A percentile compares a stretch with the other conserved stretches of the same genome.
These are phyloP conservation scores for Lophura nycthemera DNA, from an alignment of 2,113 vertebrate genomes.

Conservation along the genomic window DNA sequence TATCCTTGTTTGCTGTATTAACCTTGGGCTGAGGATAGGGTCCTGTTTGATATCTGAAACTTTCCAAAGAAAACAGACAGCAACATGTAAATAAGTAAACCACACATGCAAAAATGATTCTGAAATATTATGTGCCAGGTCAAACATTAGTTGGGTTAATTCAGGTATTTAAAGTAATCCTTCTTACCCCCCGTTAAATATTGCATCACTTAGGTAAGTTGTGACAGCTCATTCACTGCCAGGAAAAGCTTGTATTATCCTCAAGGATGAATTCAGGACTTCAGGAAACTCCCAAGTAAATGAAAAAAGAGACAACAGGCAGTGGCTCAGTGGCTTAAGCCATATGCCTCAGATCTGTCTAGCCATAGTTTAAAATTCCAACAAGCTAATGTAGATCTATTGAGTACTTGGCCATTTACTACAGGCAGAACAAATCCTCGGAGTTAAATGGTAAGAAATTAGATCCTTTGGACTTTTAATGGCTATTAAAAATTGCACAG, in stretches of 20 bases:
- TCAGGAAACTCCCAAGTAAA: slow-evolving; percentile 47
- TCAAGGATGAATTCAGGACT: slow-evolving; percentile 22
- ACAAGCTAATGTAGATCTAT: slow-evolving; percentile 34
- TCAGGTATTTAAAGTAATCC: background rate
- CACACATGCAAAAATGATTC: background rate
- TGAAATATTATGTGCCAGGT: slow-evolving; percentile 7
- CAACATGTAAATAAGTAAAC: slow-evolving; percentile 67
- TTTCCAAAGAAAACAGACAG: slow-evolving; percentile 69
- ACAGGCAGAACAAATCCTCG: background rate
- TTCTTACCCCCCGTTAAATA: background rate
- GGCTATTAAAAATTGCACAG: background rate
- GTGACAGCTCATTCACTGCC: background rate
- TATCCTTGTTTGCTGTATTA: slow-evolving; percentile 56
- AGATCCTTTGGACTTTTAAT: background rate
- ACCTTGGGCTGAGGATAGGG: slow-evolving; percentile 36
- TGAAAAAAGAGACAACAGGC: background rate
- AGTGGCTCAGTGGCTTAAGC: background rate
- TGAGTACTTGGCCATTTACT: slow-evolving; percentile 1
- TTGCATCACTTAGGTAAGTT: background rate
- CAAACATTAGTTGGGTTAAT: slow-evolving; percentile 41
- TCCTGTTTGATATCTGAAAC: slow-evolving; percentile 52
- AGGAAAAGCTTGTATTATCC: slow-evolving; percentile 19
- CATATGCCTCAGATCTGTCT: slow-evolving; percentile 6
- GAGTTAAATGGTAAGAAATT: slow-evolving; percentile 7
- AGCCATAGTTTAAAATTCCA: slow-evolving; percentile 26